These are phyloP conservation scores for Trileptium ribeirensis DNA, from an alignment of 2,888 invertebrate species.

Conservation along the genomic window DNA sequence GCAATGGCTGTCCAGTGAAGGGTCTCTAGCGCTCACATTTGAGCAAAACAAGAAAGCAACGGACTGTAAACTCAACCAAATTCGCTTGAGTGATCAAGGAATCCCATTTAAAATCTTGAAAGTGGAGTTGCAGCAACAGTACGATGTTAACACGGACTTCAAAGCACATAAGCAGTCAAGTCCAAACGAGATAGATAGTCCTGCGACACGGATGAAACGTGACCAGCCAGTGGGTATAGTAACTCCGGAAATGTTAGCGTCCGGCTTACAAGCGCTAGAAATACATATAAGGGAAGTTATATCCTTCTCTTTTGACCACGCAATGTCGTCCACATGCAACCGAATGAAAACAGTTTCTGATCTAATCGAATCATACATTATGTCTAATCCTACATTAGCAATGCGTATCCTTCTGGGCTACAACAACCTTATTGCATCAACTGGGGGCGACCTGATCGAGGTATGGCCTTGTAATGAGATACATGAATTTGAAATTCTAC, in stretches of 20 bases:
- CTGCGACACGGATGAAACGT: neutral
- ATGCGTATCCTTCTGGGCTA: neutral
- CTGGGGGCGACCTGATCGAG: neutral
- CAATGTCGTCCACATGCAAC: neutral
- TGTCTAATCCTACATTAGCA: neutral
- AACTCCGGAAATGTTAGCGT: neutral
- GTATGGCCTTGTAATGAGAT: neutral
- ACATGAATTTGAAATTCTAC: neutral
- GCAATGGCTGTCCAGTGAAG: neutral
- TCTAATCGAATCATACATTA: neutral
- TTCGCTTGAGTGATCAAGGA: neutral
- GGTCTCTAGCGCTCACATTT: neutral
- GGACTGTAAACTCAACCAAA: neutral
- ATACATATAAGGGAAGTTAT: neutral
- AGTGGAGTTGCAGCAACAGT: neutral
- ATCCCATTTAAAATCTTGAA: neutral
- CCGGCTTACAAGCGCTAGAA: neutral
- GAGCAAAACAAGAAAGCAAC: neutral
- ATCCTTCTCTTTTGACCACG: neutral
- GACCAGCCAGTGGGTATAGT: neutral
- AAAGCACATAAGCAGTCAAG: neutral
- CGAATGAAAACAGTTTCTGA: neutral
- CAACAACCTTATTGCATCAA: neutral
- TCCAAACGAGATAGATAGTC: neutral
- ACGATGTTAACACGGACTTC: neutral